Evolutionary conservation across 2,113 vertebrate genomes (phyloP).

Genomic region (Etheostoma cragini): DNA sequence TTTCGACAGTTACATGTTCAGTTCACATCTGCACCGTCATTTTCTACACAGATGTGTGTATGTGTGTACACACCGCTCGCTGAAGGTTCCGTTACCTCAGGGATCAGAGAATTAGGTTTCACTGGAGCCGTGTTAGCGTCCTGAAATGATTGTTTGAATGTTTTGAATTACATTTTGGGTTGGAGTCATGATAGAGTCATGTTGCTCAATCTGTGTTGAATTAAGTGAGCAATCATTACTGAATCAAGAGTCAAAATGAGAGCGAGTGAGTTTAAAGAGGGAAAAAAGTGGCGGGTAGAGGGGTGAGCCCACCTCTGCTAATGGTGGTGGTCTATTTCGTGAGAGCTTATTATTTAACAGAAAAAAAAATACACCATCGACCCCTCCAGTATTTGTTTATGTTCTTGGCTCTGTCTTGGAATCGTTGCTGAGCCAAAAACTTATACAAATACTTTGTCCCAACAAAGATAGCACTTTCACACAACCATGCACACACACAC

Average conservation of each 20-base stretch:
- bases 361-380: conserved; percentile 39
- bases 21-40: conserved; percentile 24
- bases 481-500: background rate
- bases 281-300: background rate
- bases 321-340: conserved; percentile 40
- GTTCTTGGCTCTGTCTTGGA: conserved; percentile 40
- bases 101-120: conserved; percentile 54
- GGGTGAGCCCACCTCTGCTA: conserved; percentile 32
- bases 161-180: conserved; percentile 68
- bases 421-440: conserved; percentile 32
- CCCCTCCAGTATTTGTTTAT: conserved; percentile 42
- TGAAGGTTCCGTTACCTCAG: conserved; percentile 48
- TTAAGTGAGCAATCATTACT: conserved; percentile 56
- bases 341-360: conserved; percentile 59
- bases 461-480: background rate
- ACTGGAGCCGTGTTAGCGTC: conserved; percentile 60
- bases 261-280: conserved; percentile 30
- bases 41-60: background rate
- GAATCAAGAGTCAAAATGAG: conserved; percentile 48
- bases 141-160: conserved; percentile 68
- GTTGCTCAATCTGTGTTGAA: conserved; percentile 69
- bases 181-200: conserved; percentile 57
- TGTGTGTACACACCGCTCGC: background rate
- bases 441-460: conserved; percentile 3
- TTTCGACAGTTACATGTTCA: conserved; percentile 50